Conservation (phyloP, 2,888 invertebrate genomes). For the Orthosia gracilis region DNA sequence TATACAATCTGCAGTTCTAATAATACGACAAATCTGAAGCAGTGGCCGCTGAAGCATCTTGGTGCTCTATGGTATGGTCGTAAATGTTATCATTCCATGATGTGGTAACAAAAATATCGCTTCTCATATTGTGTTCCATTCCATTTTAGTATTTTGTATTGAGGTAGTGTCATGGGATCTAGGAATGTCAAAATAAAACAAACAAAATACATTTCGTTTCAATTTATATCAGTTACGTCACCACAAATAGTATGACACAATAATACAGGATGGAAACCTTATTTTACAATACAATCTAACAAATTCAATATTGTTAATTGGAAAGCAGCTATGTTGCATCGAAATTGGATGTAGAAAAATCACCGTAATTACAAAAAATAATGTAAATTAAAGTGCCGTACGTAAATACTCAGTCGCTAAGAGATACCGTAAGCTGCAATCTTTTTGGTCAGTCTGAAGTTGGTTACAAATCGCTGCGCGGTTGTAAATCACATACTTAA, state of each 20-base stretch:
- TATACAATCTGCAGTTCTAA: no score
- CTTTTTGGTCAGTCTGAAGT: no score
- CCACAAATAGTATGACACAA: constrained; percentile 88
- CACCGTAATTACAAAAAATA: constrained; percentile 26
- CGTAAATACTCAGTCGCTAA: constrained; percentile 53
- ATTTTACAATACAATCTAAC: constrained; percentile 81
- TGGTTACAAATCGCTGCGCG: no score
- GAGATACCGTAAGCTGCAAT: neutral
- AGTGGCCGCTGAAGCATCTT: no score
- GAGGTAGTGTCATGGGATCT: neutral
- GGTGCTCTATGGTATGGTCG: no score
- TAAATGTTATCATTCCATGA: no score
- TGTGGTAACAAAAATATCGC: neutral
- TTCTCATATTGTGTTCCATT: neutral
- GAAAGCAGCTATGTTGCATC: constrained; percentile 50
- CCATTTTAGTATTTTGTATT: no score
- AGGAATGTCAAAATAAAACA: constrained; percentile 64
- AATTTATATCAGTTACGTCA: constrained; percentile 85
- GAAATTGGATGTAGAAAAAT: constrained; percentile 55
- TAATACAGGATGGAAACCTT: constrained; percentile 85
- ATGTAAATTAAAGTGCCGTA: constrained; percentile 31
- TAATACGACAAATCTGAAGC: no score
- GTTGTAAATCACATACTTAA: no score
- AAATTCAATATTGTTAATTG: constrained; percentile 74
- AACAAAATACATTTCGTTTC: constrained; percentile 66